phyloP scores from a whole-genome alignment of 2,888 invertebrate species.

The Pseudococcus longispinus region DNA sequence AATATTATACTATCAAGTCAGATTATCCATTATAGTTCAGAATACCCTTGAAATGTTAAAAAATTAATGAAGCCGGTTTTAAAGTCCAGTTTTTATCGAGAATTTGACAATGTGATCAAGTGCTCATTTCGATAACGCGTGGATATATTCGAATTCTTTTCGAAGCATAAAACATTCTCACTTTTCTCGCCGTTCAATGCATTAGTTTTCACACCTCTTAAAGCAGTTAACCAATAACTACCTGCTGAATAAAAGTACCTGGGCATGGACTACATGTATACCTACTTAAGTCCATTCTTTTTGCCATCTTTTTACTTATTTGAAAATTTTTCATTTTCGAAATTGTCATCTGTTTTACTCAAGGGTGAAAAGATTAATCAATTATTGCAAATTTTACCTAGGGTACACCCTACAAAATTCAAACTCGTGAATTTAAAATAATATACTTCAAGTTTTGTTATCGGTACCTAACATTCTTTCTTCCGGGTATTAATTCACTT shows the following conservation, averaged over 20 bases:
- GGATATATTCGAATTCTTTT: neutral
- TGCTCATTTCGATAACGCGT: neutral
- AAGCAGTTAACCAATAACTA: neutral
- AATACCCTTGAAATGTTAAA: conserved; percentile 39
- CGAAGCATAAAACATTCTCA: neutral
- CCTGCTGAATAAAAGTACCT: neutral
- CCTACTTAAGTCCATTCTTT: too few species aligned
- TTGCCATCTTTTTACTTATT: too few species aligned
- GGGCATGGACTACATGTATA: too few species aligned
- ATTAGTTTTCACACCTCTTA: neutral
- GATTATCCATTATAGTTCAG: neutral
- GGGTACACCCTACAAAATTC: too few species aligned
- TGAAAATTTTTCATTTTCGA: too few species aligned
- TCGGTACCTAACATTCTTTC: neutral
- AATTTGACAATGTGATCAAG: conserved; percentile 5
- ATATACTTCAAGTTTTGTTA: too few species aligned
- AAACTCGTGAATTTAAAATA: too few species aligned
- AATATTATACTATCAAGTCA: neutral
- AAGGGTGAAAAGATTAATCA: too few species aligned
- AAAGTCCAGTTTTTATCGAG: conserved; percentile 29
- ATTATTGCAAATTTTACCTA: too few species aligned
- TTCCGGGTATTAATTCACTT: neutral
- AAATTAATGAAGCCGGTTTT: conserved; percentile 32
- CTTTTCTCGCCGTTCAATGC: neutral
- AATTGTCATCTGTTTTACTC: too few species aligned